Evolutionary conservation across 2,888 invertebrate genomes (phyloP).

Genomic region (Sussaba pulchella): DNA sequence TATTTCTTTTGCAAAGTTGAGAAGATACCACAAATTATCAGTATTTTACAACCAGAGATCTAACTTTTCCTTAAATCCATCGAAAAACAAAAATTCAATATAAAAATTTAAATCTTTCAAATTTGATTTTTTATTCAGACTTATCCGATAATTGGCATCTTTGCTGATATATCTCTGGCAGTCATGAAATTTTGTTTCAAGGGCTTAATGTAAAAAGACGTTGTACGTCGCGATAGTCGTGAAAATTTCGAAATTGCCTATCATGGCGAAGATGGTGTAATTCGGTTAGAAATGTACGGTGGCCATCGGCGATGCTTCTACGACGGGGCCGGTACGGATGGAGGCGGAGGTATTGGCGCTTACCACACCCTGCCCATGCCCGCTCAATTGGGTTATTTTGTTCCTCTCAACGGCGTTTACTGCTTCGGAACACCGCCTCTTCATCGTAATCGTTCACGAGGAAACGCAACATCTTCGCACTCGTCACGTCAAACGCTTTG

Average conservation of each 20-base stretch:
- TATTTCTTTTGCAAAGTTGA: too few species aligned
- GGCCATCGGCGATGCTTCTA: conserved; percentile 70
- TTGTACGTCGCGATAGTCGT: too few species aligned
- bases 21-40: too few species aligned
- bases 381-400: conserved; percentile 77
- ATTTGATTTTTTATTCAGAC: too few species aligned
- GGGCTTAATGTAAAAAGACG: too few species aligned
- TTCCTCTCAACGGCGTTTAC: conserved; percentile 75
- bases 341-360: conserved; percentile 40
- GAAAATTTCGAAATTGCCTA: background rate
- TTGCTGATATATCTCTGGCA: too few species aligned
- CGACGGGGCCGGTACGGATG: conserved; percentile 58
- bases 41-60: too few species aligned
- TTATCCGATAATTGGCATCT: too few species aligned
- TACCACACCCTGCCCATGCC: conserved; percentile 73
- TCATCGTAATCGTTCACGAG: conserved; percentile 66
- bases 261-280: background rate
- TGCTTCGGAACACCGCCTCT: conserved; percentile 69
- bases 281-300: conserved; percentile 66
- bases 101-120: too few species aligned
- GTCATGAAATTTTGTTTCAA: too few species aligned
- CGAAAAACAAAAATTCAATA: too few species aligned
- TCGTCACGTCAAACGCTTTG: conserved; percentile 71
- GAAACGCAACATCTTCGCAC: conserved; percentile 67
- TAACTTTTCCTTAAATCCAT: too few species aligned